Percentiles rank a stretch among this genome's conserved stretches.
phyloP scores from a whole-genome alignment of 2,888 invertebrate species.

The Druceiella hillmani region DNA sequence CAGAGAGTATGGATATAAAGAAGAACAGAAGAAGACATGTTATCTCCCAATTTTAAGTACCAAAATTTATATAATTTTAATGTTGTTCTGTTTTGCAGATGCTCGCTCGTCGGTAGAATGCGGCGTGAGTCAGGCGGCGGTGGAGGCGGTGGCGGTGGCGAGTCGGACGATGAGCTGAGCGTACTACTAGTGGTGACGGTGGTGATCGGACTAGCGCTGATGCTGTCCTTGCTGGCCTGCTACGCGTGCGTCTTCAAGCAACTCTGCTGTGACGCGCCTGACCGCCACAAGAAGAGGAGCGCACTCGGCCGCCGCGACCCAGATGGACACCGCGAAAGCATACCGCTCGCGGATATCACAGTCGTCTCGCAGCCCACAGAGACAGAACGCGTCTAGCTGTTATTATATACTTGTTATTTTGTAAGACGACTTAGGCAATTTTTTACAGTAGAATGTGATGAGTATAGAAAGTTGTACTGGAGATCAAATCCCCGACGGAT shows the following conservation, averaged over 20 bases:
- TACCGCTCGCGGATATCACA: conserved; percentile 57
- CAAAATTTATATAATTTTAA: no score
- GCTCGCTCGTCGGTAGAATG: no score
- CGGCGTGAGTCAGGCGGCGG: no score
- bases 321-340: conserved; percentile 40
- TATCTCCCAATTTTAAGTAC: no score
- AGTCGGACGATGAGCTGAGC: conserved; percentile 52
- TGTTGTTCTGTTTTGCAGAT: no score
- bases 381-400: conserved; percentile 42
- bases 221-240: conserved; percentile 59
- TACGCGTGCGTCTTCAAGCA: conserved; percentile 62
- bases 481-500: no score
- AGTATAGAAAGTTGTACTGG: no score
- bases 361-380: conserved; percentile 58
- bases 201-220: conserved; percentile 53
- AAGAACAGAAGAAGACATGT: no score
- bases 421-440: conserved; percentile 7
- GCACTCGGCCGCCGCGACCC: conserved; percentile 32
- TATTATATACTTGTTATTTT: conserved; percentile 4
- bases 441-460: conserved; percentile 12
- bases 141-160: no score
- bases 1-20: no score
- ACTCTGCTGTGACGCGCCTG: conserved; percentile 54
- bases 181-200: conserved; percentile 55
- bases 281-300: conserved; percentile 32